phyloP scores from a whole-genome alignment of 2,888 invertebrate genomes.

The Anorthoa munda region DNA sequence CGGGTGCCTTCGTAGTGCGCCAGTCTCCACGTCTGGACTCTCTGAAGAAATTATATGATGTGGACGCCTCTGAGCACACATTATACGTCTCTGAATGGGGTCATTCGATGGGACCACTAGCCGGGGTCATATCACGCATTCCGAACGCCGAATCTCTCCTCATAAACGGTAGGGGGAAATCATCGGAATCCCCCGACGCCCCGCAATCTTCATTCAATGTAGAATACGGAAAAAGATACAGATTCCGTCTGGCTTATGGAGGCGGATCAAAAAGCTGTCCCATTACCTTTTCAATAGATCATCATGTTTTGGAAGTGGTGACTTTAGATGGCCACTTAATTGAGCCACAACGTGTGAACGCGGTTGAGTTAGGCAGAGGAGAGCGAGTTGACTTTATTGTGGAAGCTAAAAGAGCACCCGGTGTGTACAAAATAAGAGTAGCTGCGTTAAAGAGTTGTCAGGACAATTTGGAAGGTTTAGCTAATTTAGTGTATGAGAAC shows the following conservation, averaged over 20 bases:
- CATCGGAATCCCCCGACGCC: slow-evolving; percentile 82
- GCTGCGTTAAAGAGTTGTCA: slow-evolving; percentile 88
- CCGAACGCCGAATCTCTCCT: slow-evolving; percentile 90
- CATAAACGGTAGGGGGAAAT: slow-evolving; percentile 92
- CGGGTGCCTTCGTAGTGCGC: slow-evolving; percentile 93
- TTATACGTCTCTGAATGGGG: slow-evolving; percentile 94
- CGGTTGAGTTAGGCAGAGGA: slow-evolving; percentile 92
- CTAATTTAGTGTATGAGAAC: slow-evolving; percentile 87
- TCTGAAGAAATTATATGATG: slow-evolving; percentile 92
- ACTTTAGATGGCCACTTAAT: slow-evolving; percentile 94
- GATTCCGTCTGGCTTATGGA: slow-evolving; percentile 93
- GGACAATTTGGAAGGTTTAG: slow-evolving; percentile 87
- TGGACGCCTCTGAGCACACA: slow-evolving; percentile 93
- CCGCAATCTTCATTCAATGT: slow-evolving; percentile 89
- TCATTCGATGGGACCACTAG: slow-evolving; percentile 89
- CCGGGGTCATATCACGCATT: slow-evolving; percentile 82
- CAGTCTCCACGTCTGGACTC: slow-evolving; percentile 92
- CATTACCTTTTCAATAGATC: slow-evolving; percentile 92
- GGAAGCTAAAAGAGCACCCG: slow-evolving; percentile 90
- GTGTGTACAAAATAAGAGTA: slow-evolving; percentile 92
- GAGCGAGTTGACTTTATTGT: slow-evolving; percentile 95
- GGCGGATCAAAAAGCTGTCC: slow-evolving; percentile 93
- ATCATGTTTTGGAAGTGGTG: slow-evolving; percentile 92
- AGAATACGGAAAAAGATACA: slow-evolving; percentile 91
- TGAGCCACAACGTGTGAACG: slow-evolving; percentile 89